Base-by-base conservation (phyloP, 2,888 invertebrate genomes). In the Drosophila vallismaia region DNA sequence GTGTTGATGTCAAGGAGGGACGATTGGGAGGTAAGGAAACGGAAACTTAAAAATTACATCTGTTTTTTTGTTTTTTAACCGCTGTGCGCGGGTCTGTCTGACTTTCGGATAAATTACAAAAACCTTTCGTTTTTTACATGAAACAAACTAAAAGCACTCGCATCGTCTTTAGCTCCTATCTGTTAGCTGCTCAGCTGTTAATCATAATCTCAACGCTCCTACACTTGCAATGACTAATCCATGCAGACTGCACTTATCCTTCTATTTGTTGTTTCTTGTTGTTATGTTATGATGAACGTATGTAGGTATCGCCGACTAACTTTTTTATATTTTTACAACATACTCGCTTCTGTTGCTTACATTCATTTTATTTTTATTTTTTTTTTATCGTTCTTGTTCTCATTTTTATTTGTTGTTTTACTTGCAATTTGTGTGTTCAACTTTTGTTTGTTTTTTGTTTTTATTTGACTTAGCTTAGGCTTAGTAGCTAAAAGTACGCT, bases 401-500 rank as follows among this genome's bases (percentile, higher is more conserved):
- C 36, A 71, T 74, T 59, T 38, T 42, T 57, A 56, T 52, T 63
- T n/a, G 49, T 64, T 77, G 6, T 40, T 42, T 74, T 73, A 60
- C 79, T 87, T 78, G 75, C 71, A 85, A 79, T 80, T 87, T 85
- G 79, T 71, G 71, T 81, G 85, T 81, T 81, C 77, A 86, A 83
- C 84, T 81, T 80, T 70, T 60, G 42, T 51, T 64, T 57, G 57
- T 68, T 69, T 36, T 42, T 69, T 68, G 46, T 57, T 56, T 33
- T 42, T 75, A 84, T 84, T 88, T 78, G 87, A 77, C 88, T 85
- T 88, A 88, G 71, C 72, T 86, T 84, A 84, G 64, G 66, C 84
- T 88, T 85, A 85, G 48, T 82, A 68, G 81, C 87, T 85, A 85
- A 51, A 84, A 80, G 81, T 88, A 85, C 71, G 87, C 81, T 86